Conservation (phyloP, 92 coral and sea anemone species). For the Zoanthus gigantus region DNA sequence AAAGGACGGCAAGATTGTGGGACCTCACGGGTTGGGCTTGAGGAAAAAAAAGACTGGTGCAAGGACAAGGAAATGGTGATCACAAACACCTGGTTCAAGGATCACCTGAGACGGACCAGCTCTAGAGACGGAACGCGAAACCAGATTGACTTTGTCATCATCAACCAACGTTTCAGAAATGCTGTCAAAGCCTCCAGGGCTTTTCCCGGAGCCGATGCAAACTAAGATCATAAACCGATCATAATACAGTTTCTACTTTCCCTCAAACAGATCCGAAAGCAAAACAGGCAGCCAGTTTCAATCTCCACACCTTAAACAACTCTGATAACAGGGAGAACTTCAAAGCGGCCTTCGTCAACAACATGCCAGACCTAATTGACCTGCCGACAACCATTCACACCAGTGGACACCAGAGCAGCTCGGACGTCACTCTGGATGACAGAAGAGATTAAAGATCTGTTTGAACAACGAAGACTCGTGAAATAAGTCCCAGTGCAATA, state of each 20-base stretch:
- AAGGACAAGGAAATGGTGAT: neutral
- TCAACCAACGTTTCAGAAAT: neutral
- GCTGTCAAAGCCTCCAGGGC: neutral
- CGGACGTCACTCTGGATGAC: neutral
- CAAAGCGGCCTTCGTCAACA: neutral
- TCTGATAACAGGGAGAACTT: neutral
- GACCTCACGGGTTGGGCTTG: neutral
- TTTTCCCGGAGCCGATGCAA: neutral
- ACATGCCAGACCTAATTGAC: neutral
- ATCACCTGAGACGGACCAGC: neutral
- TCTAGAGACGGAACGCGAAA: neutral
- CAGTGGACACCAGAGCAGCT: neutral
- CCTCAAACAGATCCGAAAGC: neutral
- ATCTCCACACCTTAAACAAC: neutral
- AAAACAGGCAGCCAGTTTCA: neutral
- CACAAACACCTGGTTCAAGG: neutral
- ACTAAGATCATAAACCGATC: neutral
- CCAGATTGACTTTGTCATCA: neutral
- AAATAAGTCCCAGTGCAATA: neutral
- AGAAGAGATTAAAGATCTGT: neutral
- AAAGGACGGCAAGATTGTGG: neutral
- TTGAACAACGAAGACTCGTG: neutral
- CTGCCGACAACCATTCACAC: neutral
- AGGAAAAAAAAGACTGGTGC: neutral
- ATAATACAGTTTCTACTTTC: neutral